Conservation (phyloP, 2,888 invertebrate genomes). For the Protophormia terraenovae region DNA sequence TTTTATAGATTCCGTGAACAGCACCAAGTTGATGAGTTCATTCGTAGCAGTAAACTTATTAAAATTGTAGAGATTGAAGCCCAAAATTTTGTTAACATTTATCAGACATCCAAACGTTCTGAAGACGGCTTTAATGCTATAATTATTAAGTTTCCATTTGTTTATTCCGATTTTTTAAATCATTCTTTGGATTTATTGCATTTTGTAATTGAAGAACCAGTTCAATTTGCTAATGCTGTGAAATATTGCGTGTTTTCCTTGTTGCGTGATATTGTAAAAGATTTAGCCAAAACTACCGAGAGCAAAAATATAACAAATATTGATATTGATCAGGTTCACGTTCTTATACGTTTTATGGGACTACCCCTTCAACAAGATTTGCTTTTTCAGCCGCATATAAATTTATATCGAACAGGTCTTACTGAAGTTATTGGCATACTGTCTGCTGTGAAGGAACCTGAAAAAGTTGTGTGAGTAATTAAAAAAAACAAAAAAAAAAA, state of each 20-base stretch:
- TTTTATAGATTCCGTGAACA: conserved; percentile 76
- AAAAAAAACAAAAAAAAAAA: no score
- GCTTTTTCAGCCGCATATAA: conserved; percentile 70
- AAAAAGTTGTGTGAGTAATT: conserved; percentile 74
- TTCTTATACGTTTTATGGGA: conserved; percentile 74
- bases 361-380: conserved; percentile 74
- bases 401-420: conserved; percentile 72
- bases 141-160: conserved; percentile 73
- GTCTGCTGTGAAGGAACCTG: conserved; percentile 74
- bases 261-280: conserved; percentile 71
- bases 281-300: neutral
- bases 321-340: conserved; percentile 76
- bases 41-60: conserved; percentile 72
- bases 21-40: conserved; percentile 73
- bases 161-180: conserved; percentile 72
- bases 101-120: conserved; percentile 68
- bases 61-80: conserved; percentile 73
- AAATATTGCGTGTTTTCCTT: conserved; percentile 75
- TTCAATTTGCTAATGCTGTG: conserved; percentile 74
- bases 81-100: conserved; percentile 71
- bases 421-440: conserved; percentile 75
- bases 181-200: conserved; percentile 71
- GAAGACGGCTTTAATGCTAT: conserved; percentile 76
- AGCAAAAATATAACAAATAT: conserved; percentile 59
- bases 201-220: conserved; percentile 74